phyloP scores from a whole-genome alignment of 2,888 invertebrate species.

The Platynereis dumerilii region DNA sequence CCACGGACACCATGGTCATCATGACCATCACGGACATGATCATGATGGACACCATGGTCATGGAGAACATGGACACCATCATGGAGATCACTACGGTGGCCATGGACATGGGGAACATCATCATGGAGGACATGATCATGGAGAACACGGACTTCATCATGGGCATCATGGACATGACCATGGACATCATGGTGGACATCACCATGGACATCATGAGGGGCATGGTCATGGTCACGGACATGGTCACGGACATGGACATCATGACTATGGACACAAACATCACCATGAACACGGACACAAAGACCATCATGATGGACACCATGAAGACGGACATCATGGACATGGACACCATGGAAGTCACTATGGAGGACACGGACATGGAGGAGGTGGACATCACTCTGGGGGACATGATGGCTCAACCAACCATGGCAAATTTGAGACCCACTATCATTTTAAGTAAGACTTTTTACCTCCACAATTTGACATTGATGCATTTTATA shows the following conservation, averaged over 20 bases:
- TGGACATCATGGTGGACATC: conserved; percentile 12
- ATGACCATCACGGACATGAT: background rate
- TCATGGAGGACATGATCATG: conserved; percentile 2
- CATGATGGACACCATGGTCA: conserved; percentile 4
- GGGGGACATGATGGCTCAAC: no score
- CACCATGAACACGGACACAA: conserved; percentile 7
- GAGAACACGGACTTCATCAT: background rate
- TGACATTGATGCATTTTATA: no score
- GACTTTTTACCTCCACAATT: no score
- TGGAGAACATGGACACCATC: conserved; percentile 7
- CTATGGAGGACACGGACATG: background rate
- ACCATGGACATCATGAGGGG: background rate
- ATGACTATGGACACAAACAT: no score
- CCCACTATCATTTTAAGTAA: no score
- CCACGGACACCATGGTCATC: background rate
- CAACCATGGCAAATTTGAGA: no score
- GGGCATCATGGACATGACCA: conserved; percentile 1
- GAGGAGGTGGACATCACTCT: conserved; percentile 3
- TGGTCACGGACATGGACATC: conserved; percentile 6
- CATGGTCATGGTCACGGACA: background rate
- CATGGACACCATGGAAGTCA: background rate
- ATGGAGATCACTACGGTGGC: background rate
- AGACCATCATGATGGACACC: background rate
- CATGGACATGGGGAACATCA: conserved; percentile 6
- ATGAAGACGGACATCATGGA: conserved; percentile 4